Base-by-base conservation (phyloP, 53 echinoderm and acorn worm genomes). In the Stichopus horrens region DNA sequence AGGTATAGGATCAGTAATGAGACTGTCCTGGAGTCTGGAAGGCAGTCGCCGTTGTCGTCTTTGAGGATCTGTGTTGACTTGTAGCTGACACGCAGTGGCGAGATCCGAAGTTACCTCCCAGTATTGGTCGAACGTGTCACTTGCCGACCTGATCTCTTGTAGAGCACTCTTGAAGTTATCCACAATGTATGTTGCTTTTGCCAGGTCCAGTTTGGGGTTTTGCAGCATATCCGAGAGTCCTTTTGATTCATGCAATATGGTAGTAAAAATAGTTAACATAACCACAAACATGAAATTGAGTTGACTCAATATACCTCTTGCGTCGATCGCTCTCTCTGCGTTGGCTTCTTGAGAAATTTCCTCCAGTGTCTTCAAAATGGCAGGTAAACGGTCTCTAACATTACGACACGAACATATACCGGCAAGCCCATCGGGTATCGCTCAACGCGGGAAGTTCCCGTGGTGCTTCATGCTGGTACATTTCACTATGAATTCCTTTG, bases 351-450 rank as follows among this genome's bases (percentile, higher is more conserved):
- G 63, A 14, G 85, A 85, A 85, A 59, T 85, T 22, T 85, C 85
- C 85, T 85, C 63, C 21, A 85, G 52, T 8, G 67, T 66, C 52
- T 59, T 66, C 63, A 66, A 58, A 8, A 59, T 66, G 7, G 79
- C 79, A 7, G 79, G 79, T 18, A 79, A 18, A 79, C 79, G 79
- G 18, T 79, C 79, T 79, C 79, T 79, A 52, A 79, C 79, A 0
- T 81, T 55, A 21, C 82, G 82, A 21, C 82, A 89, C 51, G 89
- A 60, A 37, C n/a, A 66, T 66, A 55, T 66, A 60, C 55, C 89
- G 63, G 59, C 89, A 89, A 14, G 89, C 89, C 80, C 89, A 89
- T 80, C 89, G 67, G 20, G 89, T 89, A 52, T 89, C 89, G 10
- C 81, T 59, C 71, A 89, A 71, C 52, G 77, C 57, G 21, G 76